Evolutionary conservation across 2,797 vertebrate species (phyloP).

Genomic region (Kryptopterus vitreolus): DNA sequence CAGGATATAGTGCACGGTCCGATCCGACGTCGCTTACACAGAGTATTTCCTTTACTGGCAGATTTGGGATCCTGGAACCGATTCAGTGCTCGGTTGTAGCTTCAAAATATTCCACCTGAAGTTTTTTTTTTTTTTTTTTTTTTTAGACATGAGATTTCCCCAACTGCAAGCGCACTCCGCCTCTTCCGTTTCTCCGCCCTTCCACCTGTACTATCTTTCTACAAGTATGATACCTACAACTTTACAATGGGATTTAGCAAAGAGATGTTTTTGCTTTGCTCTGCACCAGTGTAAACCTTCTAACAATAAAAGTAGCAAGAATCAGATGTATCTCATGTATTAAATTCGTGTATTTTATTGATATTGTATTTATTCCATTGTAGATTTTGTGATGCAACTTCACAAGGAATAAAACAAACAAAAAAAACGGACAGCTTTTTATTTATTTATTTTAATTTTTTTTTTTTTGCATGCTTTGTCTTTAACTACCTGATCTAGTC

Average conservation of each 20-base stretch:
- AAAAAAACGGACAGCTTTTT: no score
- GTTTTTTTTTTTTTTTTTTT: not conserved
- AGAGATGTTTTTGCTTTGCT: not conserved
- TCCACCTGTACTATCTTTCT: slow-evolving; percentile 17
- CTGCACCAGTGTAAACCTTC: not conserved
- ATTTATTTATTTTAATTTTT: no score
- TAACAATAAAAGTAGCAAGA: not conserved
- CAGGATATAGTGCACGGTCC: not conserved
- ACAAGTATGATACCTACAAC: not conserved
- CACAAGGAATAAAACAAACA: no score
- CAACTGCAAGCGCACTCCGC: slow-evolving; percentile 4
- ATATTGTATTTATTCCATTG: no score
- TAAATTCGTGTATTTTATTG: no score
- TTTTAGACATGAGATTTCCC: not conserved
- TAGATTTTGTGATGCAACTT: no score
- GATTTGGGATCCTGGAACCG: not conserved
- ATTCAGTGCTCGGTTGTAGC: not conserved
- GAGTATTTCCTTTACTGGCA: not conserved
- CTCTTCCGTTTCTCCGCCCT: slow-evolving; percentile 24
- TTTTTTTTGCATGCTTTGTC: slow-evolving; percentile 16
- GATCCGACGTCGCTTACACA: not conserved
- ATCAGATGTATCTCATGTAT: not conserved
- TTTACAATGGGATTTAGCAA: not conserved
- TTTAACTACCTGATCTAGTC: slow-evolving; percentile 45
- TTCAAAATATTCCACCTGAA: not conserved